phyloP scores from a whole-genome alignment of 2,113 vertebrate genomes.

The Calidris pygmaea region DNA sequence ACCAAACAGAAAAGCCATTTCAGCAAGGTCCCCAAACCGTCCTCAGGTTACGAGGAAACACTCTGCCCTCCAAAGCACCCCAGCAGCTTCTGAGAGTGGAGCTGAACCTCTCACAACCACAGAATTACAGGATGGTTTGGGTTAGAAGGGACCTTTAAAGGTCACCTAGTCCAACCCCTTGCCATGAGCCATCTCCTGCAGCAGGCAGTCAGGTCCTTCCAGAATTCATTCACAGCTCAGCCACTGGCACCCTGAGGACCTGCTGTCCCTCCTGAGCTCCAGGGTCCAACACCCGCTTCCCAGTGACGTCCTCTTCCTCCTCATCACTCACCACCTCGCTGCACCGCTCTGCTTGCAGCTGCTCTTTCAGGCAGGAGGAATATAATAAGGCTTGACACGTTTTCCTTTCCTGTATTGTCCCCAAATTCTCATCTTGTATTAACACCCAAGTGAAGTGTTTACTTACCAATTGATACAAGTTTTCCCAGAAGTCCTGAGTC shows the following conservation, averaged over 20 bases:
- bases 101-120: neutral
- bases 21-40: neutral
- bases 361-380: neutral
- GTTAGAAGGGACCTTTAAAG: neutral
- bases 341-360: neutral
- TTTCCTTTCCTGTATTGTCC: neutral
- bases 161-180: neutral
- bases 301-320: neutral
- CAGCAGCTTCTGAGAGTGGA: neutral
- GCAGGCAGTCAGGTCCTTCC: neutral
- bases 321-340: fast-evolving
- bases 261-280: neutral
- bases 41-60: neutral
- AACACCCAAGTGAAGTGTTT: fast-evolving
- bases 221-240: neutral
- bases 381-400: fast-evolving
- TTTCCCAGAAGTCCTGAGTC: slow-evolving; percentile 99
- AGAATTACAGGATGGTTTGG: neutral
- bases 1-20: neutral
- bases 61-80: neutral
- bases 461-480: slow-evolving; percentile 93
- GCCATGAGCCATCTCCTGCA: neutral
- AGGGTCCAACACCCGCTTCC: neutral
- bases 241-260: neutral
- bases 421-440: fast-evolving